Conservation (phyloP, 2,888 invertebrate species). For the Caenorhabditis wallacei region DNA sequence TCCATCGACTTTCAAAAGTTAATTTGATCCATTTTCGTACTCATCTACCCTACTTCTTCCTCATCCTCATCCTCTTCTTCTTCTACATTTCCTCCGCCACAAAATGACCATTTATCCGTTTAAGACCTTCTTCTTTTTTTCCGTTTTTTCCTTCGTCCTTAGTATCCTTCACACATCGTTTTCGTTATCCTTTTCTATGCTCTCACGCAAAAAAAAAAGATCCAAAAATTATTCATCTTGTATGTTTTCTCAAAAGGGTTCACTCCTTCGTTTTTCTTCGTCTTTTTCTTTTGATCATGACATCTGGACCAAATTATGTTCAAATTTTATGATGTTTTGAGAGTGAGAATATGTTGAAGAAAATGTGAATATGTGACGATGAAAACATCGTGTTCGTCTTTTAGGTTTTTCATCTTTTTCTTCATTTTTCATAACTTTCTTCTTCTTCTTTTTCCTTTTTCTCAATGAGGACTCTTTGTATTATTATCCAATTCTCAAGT, state of each 20-base stretch:
- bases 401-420: constrained; percentile 1
- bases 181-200: constrained; percentile 15
- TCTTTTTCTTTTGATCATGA: not conserved
- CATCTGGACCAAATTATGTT: constrained; percentile 57
- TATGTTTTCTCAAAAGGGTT: constrained; percentile 7
- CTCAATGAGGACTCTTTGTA: constrained; percentile 30
- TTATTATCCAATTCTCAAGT: constrained; percentile 45
- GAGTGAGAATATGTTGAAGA: constrained; percentile 1
- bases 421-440: constrained; percentile 35
- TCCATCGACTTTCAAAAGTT: constrained; percentile 26
- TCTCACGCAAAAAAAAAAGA: not conserved
- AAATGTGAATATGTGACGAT: constrained; percentile 22
- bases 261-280: constrained; percentile 12
- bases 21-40: constrained; percentile 36
- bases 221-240: constrained; percentile 39
- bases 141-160: not conserved
- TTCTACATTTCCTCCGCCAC: constrained; percentile 3
- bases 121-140: constrained; percentile 25
- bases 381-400: constrained; percentile 18
- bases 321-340: constrained; percentile 49
- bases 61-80: not conserved
- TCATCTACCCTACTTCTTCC: not conserved
- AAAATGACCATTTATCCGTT: constrained; percentile 43
- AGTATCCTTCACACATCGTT: constrained; percentile 25
- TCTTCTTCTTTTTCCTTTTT: not conserved